Conservation (phyloP, 2,113 vertebrate species). For the Lichenostomus cassidix region DNA sequence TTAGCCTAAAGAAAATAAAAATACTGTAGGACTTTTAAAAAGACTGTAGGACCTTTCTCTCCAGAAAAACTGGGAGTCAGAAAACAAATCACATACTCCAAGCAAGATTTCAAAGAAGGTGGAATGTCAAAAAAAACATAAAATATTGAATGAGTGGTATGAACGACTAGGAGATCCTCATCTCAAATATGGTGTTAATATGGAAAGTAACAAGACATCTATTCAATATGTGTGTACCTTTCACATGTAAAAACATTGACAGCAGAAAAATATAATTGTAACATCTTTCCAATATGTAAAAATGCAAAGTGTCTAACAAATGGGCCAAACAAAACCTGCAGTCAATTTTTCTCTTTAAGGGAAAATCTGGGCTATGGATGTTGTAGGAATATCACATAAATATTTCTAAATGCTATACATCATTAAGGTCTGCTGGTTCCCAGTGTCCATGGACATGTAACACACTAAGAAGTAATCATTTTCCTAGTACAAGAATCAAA, state of each 20-base stretch:
- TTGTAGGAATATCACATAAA: neutral
- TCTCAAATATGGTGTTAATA: neutral
- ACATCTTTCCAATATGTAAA: neutral
- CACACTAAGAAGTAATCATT: neutral
- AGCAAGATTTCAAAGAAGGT: neutral
- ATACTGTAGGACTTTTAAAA: neutral
- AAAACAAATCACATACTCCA: neutral
- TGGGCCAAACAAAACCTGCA: neutral
- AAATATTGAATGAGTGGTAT: neutral
- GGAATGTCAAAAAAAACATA: neutral
- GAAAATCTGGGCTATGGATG: neutral
- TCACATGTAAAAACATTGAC: neutral
- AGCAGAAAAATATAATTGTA: neutral
- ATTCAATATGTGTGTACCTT: neutral
- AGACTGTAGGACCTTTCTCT: neutral
- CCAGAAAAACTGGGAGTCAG: neutral
- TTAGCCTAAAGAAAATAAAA: neutral
- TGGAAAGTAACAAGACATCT: neutral
- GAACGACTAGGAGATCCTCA: neutral
- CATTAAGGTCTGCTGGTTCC: neutral
- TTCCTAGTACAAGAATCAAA: neutral
- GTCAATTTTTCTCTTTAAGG: neutral
- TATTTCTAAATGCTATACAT: neutral
- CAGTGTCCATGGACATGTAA: neutral
- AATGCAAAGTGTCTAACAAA: neutral